Evolutionary conservation across 2,888 invertebrate genomes (phyloP).

Genomic region (Silvanus unidentatus): DNA sequence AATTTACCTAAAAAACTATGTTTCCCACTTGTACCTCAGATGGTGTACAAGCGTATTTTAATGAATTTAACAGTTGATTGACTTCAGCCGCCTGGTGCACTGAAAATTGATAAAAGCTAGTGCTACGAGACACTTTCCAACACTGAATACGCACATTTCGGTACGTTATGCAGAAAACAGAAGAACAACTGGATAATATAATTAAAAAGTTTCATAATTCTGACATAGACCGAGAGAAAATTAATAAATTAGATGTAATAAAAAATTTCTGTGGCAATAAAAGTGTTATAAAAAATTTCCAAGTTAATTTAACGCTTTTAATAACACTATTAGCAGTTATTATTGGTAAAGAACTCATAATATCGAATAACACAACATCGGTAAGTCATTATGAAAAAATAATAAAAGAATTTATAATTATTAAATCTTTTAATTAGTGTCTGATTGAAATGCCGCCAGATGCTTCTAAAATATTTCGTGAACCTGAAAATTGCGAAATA

Average conservation of each 20-base stretch:
- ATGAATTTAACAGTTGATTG: conserved; percentile 26
- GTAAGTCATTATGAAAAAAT: not conserved
- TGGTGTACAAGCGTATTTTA: conserved; percentile 14
- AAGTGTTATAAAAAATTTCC: too few relatives aligned
- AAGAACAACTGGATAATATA: conserved; percentile 20
- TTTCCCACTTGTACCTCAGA: conserved; percentile 7
- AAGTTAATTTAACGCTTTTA: too few relatives aligned
- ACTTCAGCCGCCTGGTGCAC: conserved; percentile 21
- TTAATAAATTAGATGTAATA: conserved; percentile 15
- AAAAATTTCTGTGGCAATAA: not conserved
- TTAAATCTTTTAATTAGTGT: conserved; percentile 37
- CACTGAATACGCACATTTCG: too few relatives aligned
- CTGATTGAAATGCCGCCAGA: conserved; percentile 38
- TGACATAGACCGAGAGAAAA: conserved; percentile 11
- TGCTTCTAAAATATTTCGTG: conserved; percentile 55
- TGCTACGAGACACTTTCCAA: conserved; percentile 1
- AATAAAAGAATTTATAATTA: too few relatives aligned
- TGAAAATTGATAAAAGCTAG: conserved; percentile 16
- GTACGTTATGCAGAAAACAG: conserved; percentile 22
- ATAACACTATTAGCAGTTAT: not conserved
- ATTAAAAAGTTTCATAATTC: conserved; percentile 20
- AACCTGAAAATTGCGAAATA: conserved; percentile 75
- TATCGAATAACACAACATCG: not conserved
- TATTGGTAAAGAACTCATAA: conserved; percentile 1
- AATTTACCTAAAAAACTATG: too few relatives aligned